Conservation (phyloP, 2,113 vertebrate genomes). For the Clupea harengus region DNA sequence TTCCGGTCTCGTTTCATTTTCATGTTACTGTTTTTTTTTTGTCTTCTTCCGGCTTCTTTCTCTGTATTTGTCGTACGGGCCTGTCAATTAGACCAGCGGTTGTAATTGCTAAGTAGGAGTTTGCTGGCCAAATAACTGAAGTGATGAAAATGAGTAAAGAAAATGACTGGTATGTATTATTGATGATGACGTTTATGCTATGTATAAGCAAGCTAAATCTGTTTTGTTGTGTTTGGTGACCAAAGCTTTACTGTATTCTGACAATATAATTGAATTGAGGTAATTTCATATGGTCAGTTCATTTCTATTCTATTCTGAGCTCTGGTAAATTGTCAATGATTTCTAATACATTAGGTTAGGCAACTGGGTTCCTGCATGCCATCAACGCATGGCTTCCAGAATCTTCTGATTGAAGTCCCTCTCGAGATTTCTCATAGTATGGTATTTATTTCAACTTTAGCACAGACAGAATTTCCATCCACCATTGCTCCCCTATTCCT, state of each 20-base stretch:
- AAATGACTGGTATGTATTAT: neutral
- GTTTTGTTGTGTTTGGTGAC: neutral
- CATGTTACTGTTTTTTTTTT: neutral
- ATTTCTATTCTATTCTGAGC: neutral
- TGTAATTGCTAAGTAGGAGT: neutral
- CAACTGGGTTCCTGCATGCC: neutral
- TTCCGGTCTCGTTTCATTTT: neutral
- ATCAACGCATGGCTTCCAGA: slow-evolving; percentile 4
- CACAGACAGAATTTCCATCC: slow-evolving; percentile 13
- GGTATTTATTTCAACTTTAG: slow-evolving; percentile 12
- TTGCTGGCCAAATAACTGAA: neutral
- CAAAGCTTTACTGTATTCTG: neutral
- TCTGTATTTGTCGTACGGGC: neutral
- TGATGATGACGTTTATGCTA: neutral
- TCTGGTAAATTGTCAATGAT: neutral
- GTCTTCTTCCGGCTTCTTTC: neutral
- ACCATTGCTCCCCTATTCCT: neutral
- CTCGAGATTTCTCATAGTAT: slow-evolving; percentile 1
- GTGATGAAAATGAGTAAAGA: neutral
- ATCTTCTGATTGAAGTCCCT: neutral
- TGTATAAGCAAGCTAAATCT: neutral
- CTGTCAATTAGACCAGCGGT: neutral
- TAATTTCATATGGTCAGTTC: neutral
- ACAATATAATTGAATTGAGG: slow-evolving; percentile 7
- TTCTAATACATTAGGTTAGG: neutral